These are phyloP conservation scores for Drosophila lini DNA, from an alignment of 1,140 invertebrate genomes.

Conservation along the genomic window DNA sequence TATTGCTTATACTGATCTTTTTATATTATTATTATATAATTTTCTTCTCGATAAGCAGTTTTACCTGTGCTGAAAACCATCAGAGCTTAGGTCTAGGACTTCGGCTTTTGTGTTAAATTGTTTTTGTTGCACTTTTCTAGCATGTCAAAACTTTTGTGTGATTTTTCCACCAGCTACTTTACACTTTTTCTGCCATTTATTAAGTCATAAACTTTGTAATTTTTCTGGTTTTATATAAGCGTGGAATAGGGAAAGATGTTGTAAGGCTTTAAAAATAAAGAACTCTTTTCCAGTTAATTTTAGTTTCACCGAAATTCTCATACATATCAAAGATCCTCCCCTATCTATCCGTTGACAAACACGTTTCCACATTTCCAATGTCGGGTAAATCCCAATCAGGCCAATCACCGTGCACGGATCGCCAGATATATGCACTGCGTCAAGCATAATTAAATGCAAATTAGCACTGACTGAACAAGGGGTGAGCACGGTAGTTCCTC, in stretches of 20 bases:
- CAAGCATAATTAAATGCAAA: conserved; percentile 68
- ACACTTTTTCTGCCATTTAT: conserved; percentile 25
- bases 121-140: conserved; percentile 11
- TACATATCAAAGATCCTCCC: not conserved
- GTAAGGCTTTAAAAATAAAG: not conserved
- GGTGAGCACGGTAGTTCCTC: not conserved
- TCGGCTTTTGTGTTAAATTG: not conserved
- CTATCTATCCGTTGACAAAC: not conserved
- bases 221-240: not conserved
- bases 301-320: too few relatives aligned
- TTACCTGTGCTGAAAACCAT: not conserved
- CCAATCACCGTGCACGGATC: conserved; percentile 23
- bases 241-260: not conserved
- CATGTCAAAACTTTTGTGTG: conserved; percentile 18
- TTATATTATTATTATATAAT: too few relatives aligned
- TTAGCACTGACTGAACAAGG: conserved; percentile 28
- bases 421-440: conserved; percentile 27
- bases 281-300: not conserved
- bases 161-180: not conserved
- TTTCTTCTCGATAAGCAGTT: not conserved
- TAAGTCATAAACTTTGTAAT: conserved; percentile 22
- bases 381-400: conserved; percentile 29
- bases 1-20: too few relatives aligned
- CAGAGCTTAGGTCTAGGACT: not conserved
- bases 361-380: not conserved